Base-by-base conservation (phyloP, 2,797 vertebrate species). In the Masticophis lateralis region DNA sequence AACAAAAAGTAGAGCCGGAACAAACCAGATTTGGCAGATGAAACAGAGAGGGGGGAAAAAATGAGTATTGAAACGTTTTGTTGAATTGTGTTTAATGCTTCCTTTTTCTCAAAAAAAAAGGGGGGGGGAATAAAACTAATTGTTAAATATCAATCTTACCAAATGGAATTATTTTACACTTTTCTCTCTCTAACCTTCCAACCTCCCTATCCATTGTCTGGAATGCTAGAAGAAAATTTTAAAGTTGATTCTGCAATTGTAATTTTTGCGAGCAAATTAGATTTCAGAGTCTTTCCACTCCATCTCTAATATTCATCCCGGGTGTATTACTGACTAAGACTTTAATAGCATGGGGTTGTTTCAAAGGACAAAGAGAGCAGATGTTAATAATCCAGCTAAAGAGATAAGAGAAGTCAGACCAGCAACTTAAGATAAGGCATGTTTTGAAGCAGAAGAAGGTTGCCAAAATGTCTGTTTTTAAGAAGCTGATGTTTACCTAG, bases 321-420 rank as follows among this genome's bases (percentile, higher is more conserved):
- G 59, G 69, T 92, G 57, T 4, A 90, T 25, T 63, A 28, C 13
- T 10, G 20, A 61, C 37, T 9, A 87, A 16, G 22, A 74, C 27
- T 14, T 59, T n/a, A 57, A 66, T 53, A 88, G 60, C 86, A 60
- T 2, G 91, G 95, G 94, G 57, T 0, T 5, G 92, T 53, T 91
- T 94, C 93, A 95, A 94, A 94, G 95, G 2, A 55, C 59, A 87
- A 63, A 74, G 57, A 90, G 93, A 96, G 92, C 95, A 94, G 56
- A 91, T 18, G 91, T 94, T 69, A 92, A 93, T 91, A 91, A 92
- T 83, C 74, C 88, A 90, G 91, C 59, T 79, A 90, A 94, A 93
- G 79, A 96, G 94, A 93, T 95, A 95, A 95, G 95, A 92, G 93
- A 95, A 86, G 51, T 87, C 90, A 95, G 92, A 59, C 91, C 87